Evolutionary conservation across 2,888 invertebrate species (phyloP).

Genomic region (Herminia tarsipennalis): DNA sequence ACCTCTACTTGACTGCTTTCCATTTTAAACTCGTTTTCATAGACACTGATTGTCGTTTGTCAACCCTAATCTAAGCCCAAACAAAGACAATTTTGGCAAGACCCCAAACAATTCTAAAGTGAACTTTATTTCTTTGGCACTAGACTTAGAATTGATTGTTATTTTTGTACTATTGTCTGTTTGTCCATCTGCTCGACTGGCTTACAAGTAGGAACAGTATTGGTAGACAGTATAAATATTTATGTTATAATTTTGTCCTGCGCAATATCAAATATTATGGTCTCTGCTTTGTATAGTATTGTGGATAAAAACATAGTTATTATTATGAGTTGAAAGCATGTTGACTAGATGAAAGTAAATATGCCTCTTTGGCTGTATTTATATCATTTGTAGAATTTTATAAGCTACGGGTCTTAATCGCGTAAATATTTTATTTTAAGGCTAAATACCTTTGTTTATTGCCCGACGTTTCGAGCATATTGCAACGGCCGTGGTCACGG

Average conservation of each 20-base stretch:
- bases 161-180: slow-evolving; percentile 15
- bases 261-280: slow-evolving; percentile 16
- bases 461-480: too few relatives aligned
- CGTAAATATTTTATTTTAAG: too few relatives aligned
- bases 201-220: slow-evolving; percentile 21
- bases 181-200: slow-evolving; percentile 17
- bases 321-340: too few relatives aligned
- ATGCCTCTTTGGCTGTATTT: too few relatives aligned
- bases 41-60: not conserved
- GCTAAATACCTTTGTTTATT: too few relatives aligned
- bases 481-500: too few relatives aligned
- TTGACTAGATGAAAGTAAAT: too few relatives aligned
- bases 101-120: not conserved
- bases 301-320: too few relatives aligned
- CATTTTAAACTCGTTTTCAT: too few relatives aligned
- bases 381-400: too few relatives aligned
- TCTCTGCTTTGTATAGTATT: not conserved
- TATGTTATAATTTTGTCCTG: slow-evolving; percentile 19
- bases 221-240: slow-evolving; percentile 36
- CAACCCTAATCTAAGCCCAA: slow-evolving; percentile 26
- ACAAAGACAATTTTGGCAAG: slow-evolving; percentile 27
- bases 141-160: slow-evolving; percentile 1
- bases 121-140: not conserved
- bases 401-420: too few relatives aligned
- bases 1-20: too few relatives aligned